phyloP scores from a whole-genome alignment of 2,888 invertebrate genomes.

The Apeira syringaria region DNA sequence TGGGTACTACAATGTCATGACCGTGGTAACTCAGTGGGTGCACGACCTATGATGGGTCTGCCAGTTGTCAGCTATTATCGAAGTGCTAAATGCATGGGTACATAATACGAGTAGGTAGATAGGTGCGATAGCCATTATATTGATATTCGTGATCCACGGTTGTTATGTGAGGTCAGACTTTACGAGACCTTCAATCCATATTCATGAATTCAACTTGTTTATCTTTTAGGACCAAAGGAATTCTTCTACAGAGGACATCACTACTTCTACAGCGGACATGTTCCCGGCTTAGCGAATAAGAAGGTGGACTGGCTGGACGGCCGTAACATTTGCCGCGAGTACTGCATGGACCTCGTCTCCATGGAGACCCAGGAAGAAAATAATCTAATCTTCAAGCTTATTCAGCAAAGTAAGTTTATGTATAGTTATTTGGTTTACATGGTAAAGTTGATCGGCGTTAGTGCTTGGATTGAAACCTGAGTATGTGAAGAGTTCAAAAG shows the following conservation, averaged over 20 bases:
- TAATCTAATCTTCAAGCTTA: slow-evolving; percentile 93
- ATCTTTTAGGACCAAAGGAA: slow-evolving; percentile 90
- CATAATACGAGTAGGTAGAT: too few species aligned
- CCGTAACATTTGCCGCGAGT: slow-evolving; percentile 94
- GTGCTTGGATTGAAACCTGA: too few species aligned
- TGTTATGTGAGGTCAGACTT: slow-evolving; percentile 41
- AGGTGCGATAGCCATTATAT: slow-evolving; percentile 31
- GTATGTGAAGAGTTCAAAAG: too few species aligned
- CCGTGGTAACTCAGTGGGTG: slow-evolving; percentile 55
- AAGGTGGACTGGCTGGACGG: slow-evolving; percentile 96
- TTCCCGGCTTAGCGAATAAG: slow-evolving; percentile 89
- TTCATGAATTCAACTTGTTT: slow-evolving; percentile 20
- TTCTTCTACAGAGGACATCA: slow-evolving; percentile 94
- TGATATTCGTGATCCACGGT: slow-evolving; percentile 33
- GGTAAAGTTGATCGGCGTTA: too few species aligned
- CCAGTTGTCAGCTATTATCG: slow-evolving; percentile 39
- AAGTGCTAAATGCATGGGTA: slow-evolving; percentile 32
- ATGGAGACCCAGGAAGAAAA: slow-evolving; percentile 96
- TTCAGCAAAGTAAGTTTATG: slow-evolving; percentile 91
- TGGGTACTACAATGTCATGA: slow-evolving; percentile 70
- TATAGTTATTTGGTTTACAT: too few species aligned
- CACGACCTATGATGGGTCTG: slow-evolving; percentile 47
- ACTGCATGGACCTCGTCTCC: slow-evolving; percentile 96
- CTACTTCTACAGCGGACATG: slow-evolving; percentile 94
- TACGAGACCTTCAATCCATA: slow-evolving; percentile 25